Conservation (phyloP, 2,888 invertebrate genomes). For the Drosophila helvetica region DNA sequence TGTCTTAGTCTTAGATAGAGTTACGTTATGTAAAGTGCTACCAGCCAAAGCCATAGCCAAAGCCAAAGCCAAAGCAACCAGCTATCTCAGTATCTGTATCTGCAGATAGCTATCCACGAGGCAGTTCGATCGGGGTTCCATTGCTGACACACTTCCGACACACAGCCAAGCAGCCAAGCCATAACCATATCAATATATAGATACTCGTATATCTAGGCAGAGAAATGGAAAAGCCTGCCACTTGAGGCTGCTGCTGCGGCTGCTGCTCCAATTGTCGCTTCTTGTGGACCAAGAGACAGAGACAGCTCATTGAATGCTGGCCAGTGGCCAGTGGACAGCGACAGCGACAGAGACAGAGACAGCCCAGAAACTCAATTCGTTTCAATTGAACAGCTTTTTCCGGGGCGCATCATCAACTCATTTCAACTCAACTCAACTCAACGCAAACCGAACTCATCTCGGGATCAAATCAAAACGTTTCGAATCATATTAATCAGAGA, state of each 20-base stretch:
- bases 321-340: background rate
- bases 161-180: conserved; percentile 32
- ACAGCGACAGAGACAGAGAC: too few species aligned
- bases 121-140: conserved; percentile 60
- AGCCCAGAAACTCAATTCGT: conserved; percentile 62
- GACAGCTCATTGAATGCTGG: conserved; percentile 63
- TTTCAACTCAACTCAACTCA: too few species aligned
- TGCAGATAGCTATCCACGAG: conserved; percentile 7
- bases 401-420: conserved; percentile 60
- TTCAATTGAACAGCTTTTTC: conserved; percentile 67
- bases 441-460: conserved; percentile 42
- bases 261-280: conserved; percentile 61
- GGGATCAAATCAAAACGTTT: conserved; percentile 54
- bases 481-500: conserved; percentile 46
- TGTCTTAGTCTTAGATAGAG: conserved; percentile 45
- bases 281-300: conserved; percentile 55
- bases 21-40: conserved; percentile 44
- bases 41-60: conserved; percentile 11
- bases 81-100: conserved; percentile 5
- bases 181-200: conserved; percentile 39
- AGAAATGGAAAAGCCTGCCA: conserved; percentile 54
- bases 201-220: conserved; percentile 44
- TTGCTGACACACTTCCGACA: conserved; percentile 76
- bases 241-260: conserved; percentile 4
- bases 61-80: conserved; percentile 6